Base-by-base conservation (phyloP, 2,113 vertebrate species). In the Corythornis madagascariensis region DNA sequence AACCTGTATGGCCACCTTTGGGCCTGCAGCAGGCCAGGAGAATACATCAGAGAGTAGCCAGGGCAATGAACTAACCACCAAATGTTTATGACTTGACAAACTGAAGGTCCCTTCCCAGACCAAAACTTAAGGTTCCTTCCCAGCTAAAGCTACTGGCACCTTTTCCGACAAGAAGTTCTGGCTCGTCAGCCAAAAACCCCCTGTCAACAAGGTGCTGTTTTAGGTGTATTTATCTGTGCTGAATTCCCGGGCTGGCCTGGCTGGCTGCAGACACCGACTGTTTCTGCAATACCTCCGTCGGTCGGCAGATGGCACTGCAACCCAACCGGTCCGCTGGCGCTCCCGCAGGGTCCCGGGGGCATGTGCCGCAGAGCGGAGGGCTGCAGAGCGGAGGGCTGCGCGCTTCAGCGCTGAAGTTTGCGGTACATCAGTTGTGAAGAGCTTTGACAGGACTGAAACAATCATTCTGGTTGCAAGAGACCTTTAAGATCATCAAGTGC, bases 241-340 rank as follows among this genome's bases (percentile, higher is more conserved):
- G 11, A 53, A 63, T 35, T 38, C 8, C 48, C 67, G 88, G 24
- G 50, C 15, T 61, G 26, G 29, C 10, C 52, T 1, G 17, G 55
- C 22, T 43, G 35, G 19, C 35, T 17, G 2, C 4, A 24, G 42
- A 42, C 38, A 5, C 18, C 29, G 7, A 10, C 11, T 31, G 64
- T 13, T 45, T 28, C 75, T 86, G 94, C 77, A 93, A 69, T 63
- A 29, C 86, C 29, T 25, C 4, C 11, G 13, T 0, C 4, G 5
- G 38, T 94, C 97, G 94, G 94, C 79, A 98, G 97, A 79, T 95
- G 97, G 97, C 92, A 88, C 7, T 53, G 77, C 19, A 74, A 45
- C 11, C 83, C 40, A 13, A 22, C 6, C 10, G 42, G 77, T 35
- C 52, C 38, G 7, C 61, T 21, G 31, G 7, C 0, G 19, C 20